Evolutionary conservation across 2,113 vertebrate species (phyloP).

Genomic region (Oreochromis tanganicae): DNA sequence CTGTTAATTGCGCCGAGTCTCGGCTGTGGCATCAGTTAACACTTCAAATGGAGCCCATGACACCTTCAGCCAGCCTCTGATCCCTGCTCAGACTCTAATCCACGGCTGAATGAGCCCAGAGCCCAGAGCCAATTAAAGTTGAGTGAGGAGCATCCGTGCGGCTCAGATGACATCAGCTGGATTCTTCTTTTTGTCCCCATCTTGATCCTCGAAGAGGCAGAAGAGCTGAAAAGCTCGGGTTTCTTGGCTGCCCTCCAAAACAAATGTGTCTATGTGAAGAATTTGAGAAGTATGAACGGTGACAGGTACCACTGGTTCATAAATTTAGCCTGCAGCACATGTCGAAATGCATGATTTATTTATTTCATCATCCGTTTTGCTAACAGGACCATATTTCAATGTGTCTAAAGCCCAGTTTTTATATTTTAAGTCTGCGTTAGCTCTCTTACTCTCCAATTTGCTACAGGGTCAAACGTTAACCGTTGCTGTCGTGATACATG

Average conservation of each 20-base stretch:
- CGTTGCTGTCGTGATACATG: not conserved
- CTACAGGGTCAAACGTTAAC: not conserved
- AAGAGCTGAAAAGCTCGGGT: not conserved
- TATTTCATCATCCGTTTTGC: not conserved
- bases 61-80: not conserved
- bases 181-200: not conserved
- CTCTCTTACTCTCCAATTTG: not conserved
- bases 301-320: not conserved
- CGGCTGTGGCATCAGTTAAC: not conserved
- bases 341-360: not conserved
- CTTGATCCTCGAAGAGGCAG: not conserved
- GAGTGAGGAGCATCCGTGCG: constrained; percentile 4
- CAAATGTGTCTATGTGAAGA: not conserved
- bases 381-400: not conserved
- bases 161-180: not conserved
- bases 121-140: constrained; percentile 1
- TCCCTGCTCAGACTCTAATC: not conserved
- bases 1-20: not conserved
- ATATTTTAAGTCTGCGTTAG: not conserved
- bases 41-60: constrained; percentile 17
- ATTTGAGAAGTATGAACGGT: not conserved
- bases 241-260: not conserved
- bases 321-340: not conserved
- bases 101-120: not conserved
- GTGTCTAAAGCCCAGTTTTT: not conserved